Percentiles rank a stretch among this genome's conserved stretches.
Evolutionary conservation across 2,888 invertebrate genomes (phyloP).

Genomic region (Parelbella ahira): DNA sequence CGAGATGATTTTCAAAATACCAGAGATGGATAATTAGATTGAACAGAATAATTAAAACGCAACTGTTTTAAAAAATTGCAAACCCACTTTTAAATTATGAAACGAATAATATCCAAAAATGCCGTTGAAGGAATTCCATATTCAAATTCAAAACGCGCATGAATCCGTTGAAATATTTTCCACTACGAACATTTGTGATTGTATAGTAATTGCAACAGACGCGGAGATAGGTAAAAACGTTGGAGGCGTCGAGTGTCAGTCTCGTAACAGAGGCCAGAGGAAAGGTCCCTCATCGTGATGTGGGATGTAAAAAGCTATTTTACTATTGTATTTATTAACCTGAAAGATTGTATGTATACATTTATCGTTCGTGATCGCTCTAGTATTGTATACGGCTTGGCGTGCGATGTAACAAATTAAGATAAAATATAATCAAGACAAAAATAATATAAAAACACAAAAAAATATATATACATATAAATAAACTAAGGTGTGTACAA

Average conservation of each 20-base stretch:
- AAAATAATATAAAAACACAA: constrained; percentile 48
- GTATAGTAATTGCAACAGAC: constrained; percentile 23
- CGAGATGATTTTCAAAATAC: constrained; percentile 35
- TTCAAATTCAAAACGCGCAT: constrained; percentile 29
- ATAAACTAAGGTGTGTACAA: constrained; percentile 70
- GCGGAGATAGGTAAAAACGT: constrained; percentile 23
- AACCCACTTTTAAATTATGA: too few species aligned
- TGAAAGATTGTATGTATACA: constrained; percentile 65
- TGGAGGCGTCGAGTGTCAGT: constrained; percentile 11
- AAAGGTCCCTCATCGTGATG: constrained; percentile 45
- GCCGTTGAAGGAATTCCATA: too few species aligned
- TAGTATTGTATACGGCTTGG: constrained; percentile 77
- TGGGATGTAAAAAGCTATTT: constrained; percentile 57
- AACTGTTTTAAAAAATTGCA: too few species aligned
- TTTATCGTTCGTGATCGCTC: constrained; percentile 60
- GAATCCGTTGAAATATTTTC: constrained; percentile 21
- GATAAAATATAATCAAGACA: constrained; percentile 53
- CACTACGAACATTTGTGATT: constrained; percentile 24
- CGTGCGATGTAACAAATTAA: constrained; percentile 67
- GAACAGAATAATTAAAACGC: constrained; percentile 8
- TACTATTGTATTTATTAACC: constrained; percentile 66
- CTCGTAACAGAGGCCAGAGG: constrained; percentile 16
- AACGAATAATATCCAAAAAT: too few species aligned
- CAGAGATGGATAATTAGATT: constrained; percentile 21
- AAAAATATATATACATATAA: constrained; percentile 37